Conservation (phyloP, 2,888 invertebrate genomes). For the Acleris emargana region DNA sequence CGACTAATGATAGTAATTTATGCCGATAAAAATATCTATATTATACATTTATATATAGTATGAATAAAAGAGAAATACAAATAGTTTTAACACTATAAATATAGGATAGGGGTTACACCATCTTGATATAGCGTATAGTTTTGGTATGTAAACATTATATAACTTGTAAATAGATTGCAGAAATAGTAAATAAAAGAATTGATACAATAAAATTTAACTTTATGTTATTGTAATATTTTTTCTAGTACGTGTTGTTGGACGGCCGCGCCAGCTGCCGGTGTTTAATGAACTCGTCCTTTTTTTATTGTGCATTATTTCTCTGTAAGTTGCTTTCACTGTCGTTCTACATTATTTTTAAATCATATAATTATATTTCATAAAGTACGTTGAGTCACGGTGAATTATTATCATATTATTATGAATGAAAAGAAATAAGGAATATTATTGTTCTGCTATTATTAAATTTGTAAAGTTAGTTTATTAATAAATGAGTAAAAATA, state of each 20-base stretch:
- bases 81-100: constrained; percentile 82
- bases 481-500: constrained; percentile 82
- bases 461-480: constrained; percentile 85
- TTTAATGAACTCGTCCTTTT: constrained; percentile 62
- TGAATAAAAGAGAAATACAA: constrained; percentile 76
- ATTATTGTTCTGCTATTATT: constrained; percentile 85
- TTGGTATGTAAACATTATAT: constrained; percentile 80
- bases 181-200: constrained; percentile 77
- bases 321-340: constrained; percentile 83
- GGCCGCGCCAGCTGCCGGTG: constrained; percentile 50
- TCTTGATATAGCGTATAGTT: constrained; percentile 79
- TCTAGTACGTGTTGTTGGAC: constrained; percentile 62
- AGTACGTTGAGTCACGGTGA: constrained; percentile 80
- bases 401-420: constrained; percentile 81
- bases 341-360: constrained; percentile 82
- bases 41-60: constrained; percentile 72
- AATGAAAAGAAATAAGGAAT: constrained; percentile 84
- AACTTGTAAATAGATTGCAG: constrained; percentile 78
- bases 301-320: constrained; percentile 79
- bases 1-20: constrained; percentile 82
- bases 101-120: constrained; percentile 79
- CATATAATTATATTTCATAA: constrained; percentile 82
- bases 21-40: constrained; percentile 66
- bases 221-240: constrained; percentile 79
- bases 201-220: constrained; percentile 79